These are phyloP conservation scores for Rhinoraja longicauda DNA, from an alignment of 2,797 vertebrate genomes.

Conservation along the genomic window DNA sequence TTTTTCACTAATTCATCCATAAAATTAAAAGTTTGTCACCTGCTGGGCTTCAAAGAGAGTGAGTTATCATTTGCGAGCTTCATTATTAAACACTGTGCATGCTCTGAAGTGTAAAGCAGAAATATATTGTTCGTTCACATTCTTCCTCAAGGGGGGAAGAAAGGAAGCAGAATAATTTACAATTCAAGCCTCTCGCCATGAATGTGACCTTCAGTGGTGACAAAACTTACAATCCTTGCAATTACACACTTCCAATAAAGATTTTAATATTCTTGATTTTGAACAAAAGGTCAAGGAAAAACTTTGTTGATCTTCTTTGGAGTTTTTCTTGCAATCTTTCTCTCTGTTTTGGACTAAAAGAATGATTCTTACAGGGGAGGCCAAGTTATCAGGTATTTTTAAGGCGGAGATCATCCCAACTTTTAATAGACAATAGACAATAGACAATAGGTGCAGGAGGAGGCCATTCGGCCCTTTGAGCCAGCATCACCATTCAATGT, in stretches of 20 bases:
- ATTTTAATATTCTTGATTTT: background rate
- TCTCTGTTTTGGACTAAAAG: background rate
- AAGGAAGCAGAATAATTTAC: slow-evolving; percentile 17
- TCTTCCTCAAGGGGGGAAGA: background rate
- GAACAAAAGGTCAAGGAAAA: background rate
- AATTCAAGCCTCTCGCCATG: no score
- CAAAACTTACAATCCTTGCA: background rate
- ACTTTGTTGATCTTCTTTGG: background rate
- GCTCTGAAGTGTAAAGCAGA: slow-evolving; percentile 9
- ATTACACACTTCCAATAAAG: background rate
- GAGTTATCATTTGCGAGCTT: background rate
- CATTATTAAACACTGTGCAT: slow-evolving; percentile 22
- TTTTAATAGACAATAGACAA: no score
- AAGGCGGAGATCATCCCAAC: no score
- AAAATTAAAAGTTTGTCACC: slow-evolving; percentile 35
- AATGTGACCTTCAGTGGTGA: background rate
- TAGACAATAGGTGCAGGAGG: no score
- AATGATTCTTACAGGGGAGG: no score
- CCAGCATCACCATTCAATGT: no score
- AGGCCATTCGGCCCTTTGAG: no score
- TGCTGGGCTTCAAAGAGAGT: slow-evolving; percentile 18
- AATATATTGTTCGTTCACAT: background rate
- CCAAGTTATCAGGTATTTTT: no score
- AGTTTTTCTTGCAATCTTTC: background rate
- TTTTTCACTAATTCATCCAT: slow-evolving; percentile 36